Evolutionary conservation across 1,140 invertebrate genomes (phyloP), one percentile per base, ranked within the genome.

Genomic region (Chlorops oryzae): DNA sequence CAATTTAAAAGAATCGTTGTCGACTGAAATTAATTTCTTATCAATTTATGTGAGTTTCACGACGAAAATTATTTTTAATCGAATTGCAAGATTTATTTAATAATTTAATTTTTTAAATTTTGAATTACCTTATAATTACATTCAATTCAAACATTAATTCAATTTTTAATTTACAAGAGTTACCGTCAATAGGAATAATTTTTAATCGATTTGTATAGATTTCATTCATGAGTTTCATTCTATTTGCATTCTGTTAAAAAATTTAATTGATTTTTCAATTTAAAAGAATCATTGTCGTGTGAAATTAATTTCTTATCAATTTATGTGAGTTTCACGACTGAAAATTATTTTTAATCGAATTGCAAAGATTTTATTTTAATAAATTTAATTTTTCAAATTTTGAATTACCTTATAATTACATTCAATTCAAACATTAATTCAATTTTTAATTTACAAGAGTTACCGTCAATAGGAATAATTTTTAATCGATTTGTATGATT

Each of bases 31-130:
- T n/a, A n/a, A n/a, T n/a, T n/a, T n/a, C n/a, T n/a, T n/a, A n/a
- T 52, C 37, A 4, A 52, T 43, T 0, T 65, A 56, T 1, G 44
- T 17, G 4, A 51, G 9, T 10, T 64, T 59, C 32, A 60, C 59
- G 0, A 5, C 2, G 15, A 13, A 50, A 0, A 59, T 15, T 9
- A 2, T 10, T 2, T 27, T 23, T 7, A 39, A 32, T 2, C 52
- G 23, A 32, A n/a, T 32, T 32, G 7, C 7, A 32, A 32, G 27
- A 32, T 13, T 32, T 32, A 9, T 7, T 13, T 7, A 32, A 7
- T 13, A n/a, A 32, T 13, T 32, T 32, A 32, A 32, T 32, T 32
- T 32, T 32, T 32, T 32, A n/a, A 9, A n/a, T 32, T 32, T 9
- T 9, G 7, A 32, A 32, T 32, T 9, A 32, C n/a, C n/a, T 9